phyloP scores from a whole-genome alignment of 1,140 invertebrate genomes.

The Drosophila kurseongensis region DNA sequence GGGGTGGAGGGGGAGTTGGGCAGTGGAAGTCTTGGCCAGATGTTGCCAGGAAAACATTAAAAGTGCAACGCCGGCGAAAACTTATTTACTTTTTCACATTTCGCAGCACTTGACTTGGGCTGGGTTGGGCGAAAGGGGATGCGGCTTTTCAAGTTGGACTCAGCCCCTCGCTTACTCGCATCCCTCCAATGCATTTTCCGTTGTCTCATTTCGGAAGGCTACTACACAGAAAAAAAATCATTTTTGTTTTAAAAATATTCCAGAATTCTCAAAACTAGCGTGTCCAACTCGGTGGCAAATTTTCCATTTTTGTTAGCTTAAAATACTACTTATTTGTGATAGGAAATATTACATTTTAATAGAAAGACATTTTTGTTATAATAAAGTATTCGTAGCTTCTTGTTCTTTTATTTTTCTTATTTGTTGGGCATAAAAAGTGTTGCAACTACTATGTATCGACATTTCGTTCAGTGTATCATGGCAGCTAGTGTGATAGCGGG shows the following conservation, averaged over 20 bases:
- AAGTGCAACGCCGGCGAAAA: conserved; percentile 73
- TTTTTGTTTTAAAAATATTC: too few relatives aligned
- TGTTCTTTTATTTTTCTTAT: too few relatives aligned
- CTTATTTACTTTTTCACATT: conserved; percentile 79
- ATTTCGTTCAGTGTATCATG: neutral
- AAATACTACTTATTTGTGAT: too few relatives aligned
- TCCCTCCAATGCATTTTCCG: conserved; percentile 50
- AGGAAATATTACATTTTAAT: too few relatives aligned
- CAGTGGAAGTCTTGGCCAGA: conserved; percentile 53
- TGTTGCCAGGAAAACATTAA: conserved; percentile 72
- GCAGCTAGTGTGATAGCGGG: neutral
- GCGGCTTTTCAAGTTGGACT: conserved; percentile 40
- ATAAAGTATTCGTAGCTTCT: too few relatives aligned
- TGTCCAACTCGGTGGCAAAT: too few relatives aligned
- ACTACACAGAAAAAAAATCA: conserved; percentile 3
- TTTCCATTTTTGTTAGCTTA: too few relatives aligned
- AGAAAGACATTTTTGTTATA: too few relatives aligned
- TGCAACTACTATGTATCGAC: neutral
- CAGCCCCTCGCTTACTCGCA: conserved; percentile 3
- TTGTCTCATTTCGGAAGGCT: conserved; percentile 36
- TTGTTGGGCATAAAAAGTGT: too few relatives aligned
- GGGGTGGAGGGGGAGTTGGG: conserved; percentile 8
- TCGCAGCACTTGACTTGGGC: conserved; percentile 68
- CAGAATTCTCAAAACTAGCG: too few relatives aligned
- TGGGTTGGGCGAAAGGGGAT: conserved; percentile 11